Evolutionary conservation across 2,888 invertebrate species (phyloP), one percentile per base, ranked within the genome.

Genomic region (Campaea margaritaria): DNA sequence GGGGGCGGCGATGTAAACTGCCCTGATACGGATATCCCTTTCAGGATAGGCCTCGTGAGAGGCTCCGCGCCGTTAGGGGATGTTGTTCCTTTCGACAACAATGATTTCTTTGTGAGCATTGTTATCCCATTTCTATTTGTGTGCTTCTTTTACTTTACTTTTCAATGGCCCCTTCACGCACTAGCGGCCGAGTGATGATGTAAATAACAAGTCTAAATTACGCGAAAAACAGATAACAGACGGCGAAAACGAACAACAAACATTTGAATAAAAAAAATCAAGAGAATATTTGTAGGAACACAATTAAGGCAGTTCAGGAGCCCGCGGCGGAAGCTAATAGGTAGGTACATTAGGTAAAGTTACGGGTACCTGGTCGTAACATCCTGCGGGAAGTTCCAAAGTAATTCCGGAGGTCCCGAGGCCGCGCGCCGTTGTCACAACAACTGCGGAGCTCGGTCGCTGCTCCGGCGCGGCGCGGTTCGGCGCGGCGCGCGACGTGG

Each of bases 61-160:
- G 12, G 36, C 10, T 36, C 36, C 36, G n/a, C n/a, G n/a, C 36
- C 11, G n/a, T 36, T 36, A 9, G n/a, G n/a, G n/a, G 36, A n/a
- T n/a, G 36, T 34, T 34, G 3, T 36, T 5, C n/a, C n/a, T 36
- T 36, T 36, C 36, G n/a, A 36, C 36, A 36, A 36, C 36, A 36
- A 36, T 36, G 36, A n/a, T n/a, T 36, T n/a, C 36, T 36, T 36
- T 36, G 36, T 36, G 36, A 36, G n/a, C 36, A 36, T 36, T 36
- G 36, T 36, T n/a, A n/a, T 12, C 1, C n/a, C 10, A 36, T 36
- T 34, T 34, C 0, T n/a, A 36, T 36, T 36, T 11, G 2, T 2
- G 3, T n/a, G n/a, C 36, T 36, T 36, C 8, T 36, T 12, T n/a
- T n/a, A 2, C n/a, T 36, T 36, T 36, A 1, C 36, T n/a, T 36